phyloP scores from a whole-genome alignment of 1,140 invertebrate genomes.

The Zaprionus africanus region DNA sequence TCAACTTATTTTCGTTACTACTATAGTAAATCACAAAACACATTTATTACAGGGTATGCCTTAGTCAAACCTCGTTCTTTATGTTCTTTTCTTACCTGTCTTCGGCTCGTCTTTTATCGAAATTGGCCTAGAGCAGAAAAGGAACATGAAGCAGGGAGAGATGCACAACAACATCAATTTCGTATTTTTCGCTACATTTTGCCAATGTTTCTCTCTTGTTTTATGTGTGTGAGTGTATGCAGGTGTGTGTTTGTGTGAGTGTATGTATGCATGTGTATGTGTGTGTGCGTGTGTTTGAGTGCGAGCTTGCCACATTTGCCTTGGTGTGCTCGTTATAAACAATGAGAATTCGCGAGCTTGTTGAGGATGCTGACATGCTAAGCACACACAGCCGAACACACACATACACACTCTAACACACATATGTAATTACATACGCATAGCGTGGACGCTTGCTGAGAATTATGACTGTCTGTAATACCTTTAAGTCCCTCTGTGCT shows the following conservation, averaged over 20 bases:
- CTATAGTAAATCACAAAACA: no score
- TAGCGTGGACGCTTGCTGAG: not conserved
- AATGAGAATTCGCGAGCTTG: not conserved
- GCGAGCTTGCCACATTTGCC: not conserved
- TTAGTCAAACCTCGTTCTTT: not conserved
- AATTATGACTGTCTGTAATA: not conserved
- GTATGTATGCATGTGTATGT: not conserved
- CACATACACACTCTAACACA: not conserved
- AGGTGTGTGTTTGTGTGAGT: not conserved
- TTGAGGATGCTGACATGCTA: not conserved
- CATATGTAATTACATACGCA: conserved; percentile 3
- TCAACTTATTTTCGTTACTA: no score
- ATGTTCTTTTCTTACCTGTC: not conserved
- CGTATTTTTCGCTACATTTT: conserved; percentile 8
- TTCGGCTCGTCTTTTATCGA: not conserved
- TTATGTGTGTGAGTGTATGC: not conserved
- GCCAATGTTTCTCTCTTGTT: conserved; percentile 1
- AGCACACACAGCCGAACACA: not conserved
- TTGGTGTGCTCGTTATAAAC: not conserved
- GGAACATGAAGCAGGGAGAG: not conserved
- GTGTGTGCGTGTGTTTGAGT: not conserved
- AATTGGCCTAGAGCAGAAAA: conserved; percentile 7
- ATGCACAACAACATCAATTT: not conserved
- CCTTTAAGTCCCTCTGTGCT: not conserved
- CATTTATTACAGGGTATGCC: not conserved